Percentiles rank a stretch among this genome's conserved stretches.
phyloP scores from a whole-genome alignment of 2,797 vertebrate genomes.

The Muscicapa comitata region DNA sequence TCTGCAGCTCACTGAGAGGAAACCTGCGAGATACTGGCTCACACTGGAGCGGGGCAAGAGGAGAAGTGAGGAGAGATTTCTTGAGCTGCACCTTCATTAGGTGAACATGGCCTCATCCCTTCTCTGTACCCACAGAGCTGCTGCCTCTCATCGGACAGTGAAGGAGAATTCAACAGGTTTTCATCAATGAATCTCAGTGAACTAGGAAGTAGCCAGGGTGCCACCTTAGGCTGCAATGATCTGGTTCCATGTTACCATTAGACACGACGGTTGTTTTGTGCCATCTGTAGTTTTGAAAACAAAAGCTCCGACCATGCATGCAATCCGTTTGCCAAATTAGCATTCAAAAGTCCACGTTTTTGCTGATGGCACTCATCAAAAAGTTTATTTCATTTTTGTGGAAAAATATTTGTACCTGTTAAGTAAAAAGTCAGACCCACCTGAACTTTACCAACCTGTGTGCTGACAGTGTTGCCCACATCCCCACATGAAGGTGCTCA shows the following conservation, averaged over 20 bases:
- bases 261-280: rapidly evolving
- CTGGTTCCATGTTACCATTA: not conserved
- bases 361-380: not conserved
- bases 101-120: not conserved
- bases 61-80: not conserved
- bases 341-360: not conserved
- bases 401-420: not conserved
- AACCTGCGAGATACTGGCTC: not conserved
- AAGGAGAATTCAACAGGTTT: not conserved
- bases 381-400: not conserved
- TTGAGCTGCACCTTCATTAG: not conserved
- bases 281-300: not conserved
- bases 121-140: not conserved
- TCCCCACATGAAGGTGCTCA: not conserved
- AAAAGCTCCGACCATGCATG: not conserved
- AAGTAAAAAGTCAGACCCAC: not conserved
- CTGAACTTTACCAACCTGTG: not conserved
- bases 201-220: not conserved
- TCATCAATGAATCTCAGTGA: not conserved
- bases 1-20: slow-evolving; percentile 43
- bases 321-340: not conserved
- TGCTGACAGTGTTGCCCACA: not conserved
- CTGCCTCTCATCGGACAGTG: not conserved
- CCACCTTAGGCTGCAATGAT: not conserved
- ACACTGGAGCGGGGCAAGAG: not conserved